Evolutionary conservation across 1,140 invertebrate genomes (phyloP), one percentile per base, ranked within the genome.

Genomic region (Monochamus saltuarius): DNA sequence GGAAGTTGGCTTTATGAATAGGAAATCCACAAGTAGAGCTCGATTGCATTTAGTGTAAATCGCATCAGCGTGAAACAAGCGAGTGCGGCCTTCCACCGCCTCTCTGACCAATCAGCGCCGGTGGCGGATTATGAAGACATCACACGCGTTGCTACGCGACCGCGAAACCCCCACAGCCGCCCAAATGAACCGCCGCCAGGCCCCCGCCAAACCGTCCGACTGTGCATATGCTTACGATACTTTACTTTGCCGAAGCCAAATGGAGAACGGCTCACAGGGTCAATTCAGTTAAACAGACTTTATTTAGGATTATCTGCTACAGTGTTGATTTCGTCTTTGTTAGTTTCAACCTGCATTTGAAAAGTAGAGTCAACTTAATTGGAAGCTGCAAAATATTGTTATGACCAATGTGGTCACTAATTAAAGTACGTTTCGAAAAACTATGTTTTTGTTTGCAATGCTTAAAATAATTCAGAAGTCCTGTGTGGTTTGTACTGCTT

Each of bases 91-190:
- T 61, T 62, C 63, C 58, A 64, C 63, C 58, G 61, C 61, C 66
- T 43, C 63, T 65, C 70, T 68, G 72, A 72, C 72, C 72, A 73
- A 73, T 73, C 70, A 71, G 70, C 72, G 69, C 54, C 63, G 69
- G 62, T 66, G 67, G 62, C 67, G 69, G 69, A 70, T 73, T 73
- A 73, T 73, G 70, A 73, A 72, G 72, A 73, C 72, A 72, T 73
- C 70, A 72, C 64, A 67, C 69, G 69, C 70, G 72, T 73, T 73
- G 72, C 72, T 71, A 72, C 66, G 72, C 72, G 65, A 73, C 72
- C 70, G 66, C 69, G 66, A 60, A 64, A 58, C 65, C 67, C 63
- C 57, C 54, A 63, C 61, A 67, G 63, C 60, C 63, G 65, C 61
- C 68, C 68, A 65, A 66, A 62, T 65, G 61, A 65, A 67, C 57